Evolutionary conservation across 2,888 invertebrate species (phyloP), one percentile per base, ranked within the genome.

Genomic region (Cheilosia urbana): DNA sequence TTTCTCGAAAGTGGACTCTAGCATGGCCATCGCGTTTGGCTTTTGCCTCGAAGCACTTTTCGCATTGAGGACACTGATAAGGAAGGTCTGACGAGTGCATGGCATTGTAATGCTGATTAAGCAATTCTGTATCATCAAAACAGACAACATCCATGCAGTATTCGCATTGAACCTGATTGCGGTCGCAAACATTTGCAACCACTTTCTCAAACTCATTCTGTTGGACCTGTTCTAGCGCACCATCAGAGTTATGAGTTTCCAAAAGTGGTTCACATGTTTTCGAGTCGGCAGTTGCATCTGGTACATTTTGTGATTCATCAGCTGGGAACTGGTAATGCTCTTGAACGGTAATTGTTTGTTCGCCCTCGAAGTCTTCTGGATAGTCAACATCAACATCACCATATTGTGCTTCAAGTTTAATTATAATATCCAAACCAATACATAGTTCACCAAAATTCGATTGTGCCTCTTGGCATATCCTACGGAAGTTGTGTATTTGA

Each of bases 401-500:
- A 17, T 49, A 37, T 5, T 80, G 53, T 2, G 73, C 24, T n/a
- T 84, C 78, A 51, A 73, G 42, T 63, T 79, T 80, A 5, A 84
- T 75, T 19, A 80, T 84, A 13, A 84, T 84, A 19, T 84, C 84
- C 30, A 80, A 27, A 4, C 80, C 80, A 24, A 75, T 80, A 17
- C 84, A 84, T 2, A 79, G 24, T 34, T 84, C 84, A 1, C 69
- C 53, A 19, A 80, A 80, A 30, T 80, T 80, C 6, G 30, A 51
- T 49, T 84, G 84, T 3, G 84, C 80, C 11, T 84, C 80, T 24
- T 84, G 75, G 42, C 84, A 84, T 30, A 80, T 84, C 9, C 71
- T 40, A 0, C 84, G 79, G 17, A 84, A 84, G 24, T 84, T 84
- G 13, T 84, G 84, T 34, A 84, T 84, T 75, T 84, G 79, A 34